A percentile compares a stretch with the other conserved stretches of the same genome.
These are phyloP conservation scores for Lophotriccus pileatus DNA, from an alignment of 2,797 vertebrate genomes.

Conservation along the genomic window DNA sequence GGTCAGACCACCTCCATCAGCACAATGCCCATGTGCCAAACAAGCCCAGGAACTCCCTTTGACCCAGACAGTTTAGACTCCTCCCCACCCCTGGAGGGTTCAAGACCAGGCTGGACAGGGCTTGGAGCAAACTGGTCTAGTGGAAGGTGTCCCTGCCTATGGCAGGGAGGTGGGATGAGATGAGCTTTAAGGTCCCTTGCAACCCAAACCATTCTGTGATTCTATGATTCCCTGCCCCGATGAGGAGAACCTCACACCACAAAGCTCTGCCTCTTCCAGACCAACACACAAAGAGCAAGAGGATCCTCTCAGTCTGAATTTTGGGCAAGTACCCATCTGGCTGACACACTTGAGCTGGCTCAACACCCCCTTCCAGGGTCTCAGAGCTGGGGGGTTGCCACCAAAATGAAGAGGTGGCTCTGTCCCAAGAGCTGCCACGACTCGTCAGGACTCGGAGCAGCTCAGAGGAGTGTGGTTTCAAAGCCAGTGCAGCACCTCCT, in stretches of 20 bases:
- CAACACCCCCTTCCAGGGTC: not conserved
- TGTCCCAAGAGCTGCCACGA: not conserved
- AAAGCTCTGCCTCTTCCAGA: not conserved
- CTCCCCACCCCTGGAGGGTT: not conserved
- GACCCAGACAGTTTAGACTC: not conserved
- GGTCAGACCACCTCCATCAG: not conserved
- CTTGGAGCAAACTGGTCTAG: not conserved
- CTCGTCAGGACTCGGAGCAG: not conserved
- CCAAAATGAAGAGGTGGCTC: not conserved
- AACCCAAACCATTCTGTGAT: not conserved
- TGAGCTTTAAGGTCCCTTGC: not conserved
- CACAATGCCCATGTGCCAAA: accelerated
- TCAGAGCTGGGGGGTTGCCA: accelerated
- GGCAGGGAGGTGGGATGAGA: not conserved
- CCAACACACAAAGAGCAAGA: not conserved
- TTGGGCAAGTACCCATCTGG: accelerated
- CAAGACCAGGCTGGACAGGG: not conserved
- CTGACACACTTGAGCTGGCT: not conserved
- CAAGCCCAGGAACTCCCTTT: not conserved
- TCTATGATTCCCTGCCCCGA: accelerated
- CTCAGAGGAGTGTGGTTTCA: not conserved
- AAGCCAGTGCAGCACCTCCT: not conserved
- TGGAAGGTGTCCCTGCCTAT: not conserved
- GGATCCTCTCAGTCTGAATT: not conserved
- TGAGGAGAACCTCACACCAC: accelerated